phyloP scores from a whole-genome alignment of 2,113 vertebrate genomes.

The Labrus mixtus region DNA sequence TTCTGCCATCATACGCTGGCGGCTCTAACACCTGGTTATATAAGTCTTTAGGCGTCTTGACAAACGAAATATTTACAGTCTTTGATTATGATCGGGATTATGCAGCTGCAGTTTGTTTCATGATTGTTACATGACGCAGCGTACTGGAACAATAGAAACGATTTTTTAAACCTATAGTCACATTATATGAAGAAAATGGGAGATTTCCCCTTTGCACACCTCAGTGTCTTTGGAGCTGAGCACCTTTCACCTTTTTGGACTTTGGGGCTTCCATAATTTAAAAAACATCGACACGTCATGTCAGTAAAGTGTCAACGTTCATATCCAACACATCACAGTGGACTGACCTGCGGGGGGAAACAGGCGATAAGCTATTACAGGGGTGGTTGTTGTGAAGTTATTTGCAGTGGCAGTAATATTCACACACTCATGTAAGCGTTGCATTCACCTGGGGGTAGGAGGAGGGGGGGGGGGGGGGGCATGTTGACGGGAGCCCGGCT shows the following conservation, averaged over 20 bases:
- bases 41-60: no score
- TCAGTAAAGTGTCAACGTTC: constrained; percentile 37
- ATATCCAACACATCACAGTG: constrained; percentile 19
- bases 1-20: no score
- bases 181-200: no score
- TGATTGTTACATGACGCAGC: no score
- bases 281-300: constrained; percentile 5
- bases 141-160: no score
- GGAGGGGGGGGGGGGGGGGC: background rate
- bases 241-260: constrained; percentile 1
- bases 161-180: no score
- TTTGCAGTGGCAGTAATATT: constrained; percentile 35
- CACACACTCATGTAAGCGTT: constrained; percentile 37
- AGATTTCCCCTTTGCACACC: background rate
- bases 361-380: background rate
- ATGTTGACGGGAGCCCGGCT: constrained; percentile 52
- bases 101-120: no score
- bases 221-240: background rate
- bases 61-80: no score
- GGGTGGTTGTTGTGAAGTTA: background rate
- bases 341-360: constrained; percentile 22
- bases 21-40: no score
- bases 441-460: constrained; percentile 34
- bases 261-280: constrained; percentile 35
- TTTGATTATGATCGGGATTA: no score